Evolutionary conservation across 2,113 vertebrate species (phyloP), one percentile per base, ranked within the genome.

Genomic region (Petromus typicus): DNA sequence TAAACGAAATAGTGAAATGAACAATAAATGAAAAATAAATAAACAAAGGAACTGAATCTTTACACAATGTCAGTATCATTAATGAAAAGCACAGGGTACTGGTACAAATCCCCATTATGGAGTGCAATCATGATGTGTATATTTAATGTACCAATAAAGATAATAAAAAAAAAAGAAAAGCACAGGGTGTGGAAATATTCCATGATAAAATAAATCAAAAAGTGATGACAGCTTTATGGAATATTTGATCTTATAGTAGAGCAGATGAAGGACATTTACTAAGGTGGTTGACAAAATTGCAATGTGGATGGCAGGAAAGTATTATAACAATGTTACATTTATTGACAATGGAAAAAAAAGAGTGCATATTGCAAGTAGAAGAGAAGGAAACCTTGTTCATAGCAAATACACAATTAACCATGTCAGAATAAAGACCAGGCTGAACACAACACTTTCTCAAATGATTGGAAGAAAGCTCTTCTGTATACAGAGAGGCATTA

Each of bases 1-100:
- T n/a, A n/a, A n/a, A n/a, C n/a, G n/a, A n/a, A n/a, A n/a, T n/a
- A n/a, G n/a, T n/a, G n/a, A n/a, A n/a, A n/a, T n/a, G n/a, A n/a
- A n/a, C n/a, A n/a, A n/a, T n/a, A n/a, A 75, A 27, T 63, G 81
- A 63, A 95, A 93, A 86, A 2, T 78, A 59, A 73, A 73, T 13
- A 67, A 56, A 75, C n/a, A 45, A 69, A 57, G 7, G 51, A 67
- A 43, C 25, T 59, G 30, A 57, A 43, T 59, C 32, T 30, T 45
- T 59, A 0, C 45, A 82, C 81, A 91, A 82, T 30, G 22, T 59
- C 51, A 71, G 32, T 80, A 32, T 30, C 14, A 37, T 64, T 78
- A 64, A 78, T 37, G 59, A 56, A 20, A 80, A 90, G 25, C 7
- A n/a, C n/a, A n/a, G n/a, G n/a, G n/a, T n/a, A n/a, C n/a, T n/a